phyloP scores from a whole-genome alignment of 2,113 vertebrate genomes.

The Psephotus haematonotus region DNA sequence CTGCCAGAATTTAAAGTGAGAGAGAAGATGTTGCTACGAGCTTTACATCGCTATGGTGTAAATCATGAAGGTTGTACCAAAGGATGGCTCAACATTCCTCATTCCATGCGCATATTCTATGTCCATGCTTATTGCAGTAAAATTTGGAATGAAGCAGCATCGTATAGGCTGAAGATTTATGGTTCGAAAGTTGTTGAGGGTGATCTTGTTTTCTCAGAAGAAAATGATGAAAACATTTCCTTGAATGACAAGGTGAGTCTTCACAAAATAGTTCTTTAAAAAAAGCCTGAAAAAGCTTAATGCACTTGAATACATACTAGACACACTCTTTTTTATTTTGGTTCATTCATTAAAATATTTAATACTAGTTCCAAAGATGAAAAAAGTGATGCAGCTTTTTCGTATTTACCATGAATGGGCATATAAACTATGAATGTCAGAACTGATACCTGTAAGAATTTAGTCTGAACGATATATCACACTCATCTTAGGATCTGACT shows the following conservation, averaged over 20 bases:
- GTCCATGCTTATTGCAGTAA: conserved; percentile 93
- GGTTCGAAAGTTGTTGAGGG: conserved; percentile 81
- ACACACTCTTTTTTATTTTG: neutral
- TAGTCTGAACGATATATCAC: neutral
- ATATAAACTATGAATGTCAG: neutral
- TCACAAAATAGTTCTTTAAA: neutral
- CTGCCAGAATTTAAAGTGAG: conserved; percentile 89
- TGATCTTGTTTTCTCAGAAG: conserved; percentile 82
- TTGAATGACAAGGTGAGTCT: conserved; percentile 71
- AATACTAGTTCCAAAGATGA: neutral
- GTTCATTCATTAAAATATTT: neutral
- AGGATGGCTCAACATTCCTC: conserved; percentile 91
- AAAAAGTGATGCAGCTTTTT: neutral
- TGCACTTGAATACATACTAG: neutral
- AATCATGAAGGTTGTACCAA: conserved; percentile 82
- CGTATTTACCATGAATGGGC: neutral
- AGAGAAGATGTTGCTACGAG: conserved; percentile 87
- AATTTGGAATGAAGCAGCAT: conserved; percentile 89
- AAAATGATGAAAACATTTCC: conserved; percentile 13
- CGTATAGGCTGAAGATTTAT: conserved; percentile 81
- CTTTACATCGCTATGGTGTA: conserved; percentile 87
- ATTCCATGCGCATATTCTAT: conserved; percentile 90
- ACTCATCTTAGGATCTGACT: neutral
- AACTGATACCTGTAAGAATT: neutral
- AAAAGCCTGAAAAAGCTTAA: neutral